Evolutionary conservation across 92 coral and sea anemone genomes (phyloP), one percentile per base, ranked within the genome.

Genomic region (Diadumene lineata): DNA sequence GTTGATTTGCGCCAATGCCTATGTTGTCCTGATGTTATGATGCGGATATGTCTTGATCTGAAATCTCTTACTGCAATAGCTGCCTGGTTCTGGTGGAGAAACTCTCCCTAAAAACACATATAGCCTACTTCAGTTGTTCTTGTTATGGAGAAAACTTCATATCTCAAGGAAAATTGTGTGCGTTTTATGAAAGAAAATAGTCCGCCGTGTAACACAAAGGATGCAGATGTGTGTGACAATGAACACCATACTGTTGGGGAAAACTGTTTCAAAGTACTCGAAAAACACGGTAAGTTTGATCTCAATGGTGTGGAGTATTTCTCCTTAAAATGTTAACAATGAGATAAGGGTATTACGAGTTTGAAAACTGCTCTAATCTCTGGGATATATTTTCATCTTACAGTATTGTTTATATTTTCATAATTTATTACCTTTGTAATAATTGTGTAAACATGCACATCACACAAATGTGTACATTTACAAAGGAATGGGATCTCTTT

Each of bases 101-200:
- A n/a, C n/a, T n/a, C n/a, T n/a, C n/a, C n/a, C n/a, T 29, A 13
- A 38, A 15, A 30, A 43, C 1, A 62, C 16, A 28, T 62, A 30
- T 27, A 62, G 68, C 21, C 13, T 11, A 6, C 68, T n/a, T 55
- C 75, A 70, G 46, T n/a, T 15, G 15, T 1, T 2, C 6, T 53
- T 0, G 21, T 28, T 7, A 78, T 78, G 82, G 82, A 69, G 26
- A 58, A 68, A 55, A n/a, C 68, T 16, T 29, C 68, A 56, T 46
- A 72, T 19, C 8, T 68, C 2, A 34, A 68, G 24, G 75, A 78
- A 11, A 60, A 38, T 24, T 11, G 44, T 13, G 30, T 18, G 13
- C 50, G 19, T 30, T 32, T 22, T 30, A 73, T 73, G 46, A 87
- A 82, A 67, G 92, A 87, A 77, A 87, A 87, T 43, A 75, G 85